Conservation (phyloP, 1,140 invertebrate species). For the Oreohelix idahoensis region DNA sequence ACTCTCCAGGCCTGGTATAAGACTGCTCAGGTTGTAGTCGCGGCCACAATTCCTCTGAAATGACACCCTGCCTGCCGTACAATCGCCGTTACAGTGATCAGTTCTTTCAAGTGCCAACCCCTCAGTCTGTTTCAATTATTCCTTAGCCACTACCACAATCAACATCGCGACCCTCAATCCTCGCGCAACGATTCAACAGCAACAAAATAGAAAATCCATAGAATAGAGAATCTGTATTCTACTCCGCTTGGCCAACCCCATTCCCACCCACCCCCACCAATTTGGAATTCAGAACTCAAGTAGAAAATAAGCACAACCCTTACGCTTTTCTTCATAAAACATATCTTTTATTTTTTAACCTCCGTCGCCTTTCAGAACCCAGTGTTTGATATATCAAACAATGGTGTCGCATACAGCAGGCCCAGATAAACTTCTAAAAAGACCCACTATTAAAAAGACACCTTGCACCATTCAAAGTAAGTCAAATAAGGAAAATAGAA, state of each 20-base stretch:
- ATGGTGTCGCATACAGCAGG: neutral
- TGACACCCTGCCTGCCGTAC: neutral
- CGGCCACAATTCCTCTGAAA: neutral
- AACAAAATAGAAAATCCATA: neutral
- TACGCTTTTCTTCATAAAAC: neutral
- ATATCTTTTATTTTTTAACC: neutral
- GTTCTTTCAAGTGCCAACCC: neutral
- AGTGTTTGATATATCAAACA: constrained; percentile 13
- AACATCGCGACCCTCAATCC: neutral
- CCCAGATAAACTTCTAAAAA: constrained; percentile 3
- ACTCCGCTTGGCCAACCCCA: too few species aligned
- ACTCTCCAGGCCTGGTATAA: neutral
- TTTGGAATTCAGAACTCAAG: neutral
- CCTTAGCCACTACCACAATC: neutral
- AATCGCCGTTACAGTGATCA: neutral
- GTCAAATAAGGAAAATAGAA: constrained; percentile 7
- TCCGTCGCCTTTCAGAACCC: neutral
- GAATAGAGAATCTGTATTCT: neutral
- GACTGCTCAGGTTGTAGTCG: neutral
- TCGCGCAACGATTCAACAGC: neutral
- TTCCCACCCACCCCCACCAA: neutral
- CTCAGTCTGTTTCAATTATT: neutral
- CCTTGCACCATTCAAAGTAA: constrained; percentile 10
- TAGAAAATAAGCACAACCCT: neutral
- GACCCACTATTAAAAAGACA: neutral